phyloP scores from a whole-genome alignment of 2,888 invertebrate species.

The Hypena proboscidalis region DNA sequence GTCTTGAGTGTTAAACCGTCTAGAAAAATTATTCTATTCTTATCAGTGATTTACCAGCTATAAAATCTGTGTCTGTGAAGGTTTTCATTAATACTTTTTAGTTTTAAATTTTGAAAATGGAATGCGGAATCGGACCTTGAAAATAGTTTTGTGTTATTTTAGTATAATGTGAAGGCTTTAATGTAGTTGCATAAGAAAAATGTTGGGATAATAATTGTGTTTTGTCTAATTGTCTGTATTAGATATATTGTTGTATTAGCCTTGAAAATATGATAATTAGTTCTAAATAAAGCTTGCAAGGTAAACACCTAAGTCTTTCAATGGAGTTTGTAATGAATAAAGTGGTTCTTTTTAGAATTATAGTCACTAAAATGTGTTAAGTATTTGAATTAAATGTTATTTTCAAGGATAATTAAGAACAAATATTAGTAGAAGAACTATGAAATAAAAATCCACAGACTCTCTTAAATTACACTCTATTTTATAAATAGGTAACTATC shows the following conservation, averaged over 20 bases:
- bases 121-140: conserved; percentile 29
- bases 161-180: conserved; percentile 20
- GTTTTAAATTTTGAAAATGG: conserved; percentile 19
- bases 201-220: background rate
- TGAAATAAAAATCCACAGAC: no score
- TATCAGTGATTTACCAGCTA: background rate
- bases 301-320: conserved; percentile 15
- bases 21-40: background rate
- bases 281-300: conserved; percentile 31
- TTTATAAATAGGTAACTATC: no score
- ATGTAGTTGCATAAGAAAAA: background rate
- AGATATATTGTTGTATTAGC: conserved; percentile 12
- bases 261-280: conserved; percentile 31
- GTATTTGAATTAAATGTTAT: no score
- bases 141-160: conserved; percentile 26
- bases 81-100: conserved; percentile 1
- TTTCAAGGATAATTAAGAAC: no score
- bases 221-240: conserved; percentile 3
- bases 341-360: background rate
- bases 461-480: no score
- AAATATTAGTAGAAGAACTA: no score
- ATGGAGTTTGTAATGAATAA: background rate
- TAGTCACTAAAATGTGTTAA: no score
- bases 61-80: conserved; percentile 5
- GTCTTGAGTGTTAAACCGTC: conserved; percentile 38